Evolutionary conservation across 2,888 invertebrate species (phyloP), one percentile per base, ranked within the genome.

Genomic region (Drosophila picticornis): DNA sequence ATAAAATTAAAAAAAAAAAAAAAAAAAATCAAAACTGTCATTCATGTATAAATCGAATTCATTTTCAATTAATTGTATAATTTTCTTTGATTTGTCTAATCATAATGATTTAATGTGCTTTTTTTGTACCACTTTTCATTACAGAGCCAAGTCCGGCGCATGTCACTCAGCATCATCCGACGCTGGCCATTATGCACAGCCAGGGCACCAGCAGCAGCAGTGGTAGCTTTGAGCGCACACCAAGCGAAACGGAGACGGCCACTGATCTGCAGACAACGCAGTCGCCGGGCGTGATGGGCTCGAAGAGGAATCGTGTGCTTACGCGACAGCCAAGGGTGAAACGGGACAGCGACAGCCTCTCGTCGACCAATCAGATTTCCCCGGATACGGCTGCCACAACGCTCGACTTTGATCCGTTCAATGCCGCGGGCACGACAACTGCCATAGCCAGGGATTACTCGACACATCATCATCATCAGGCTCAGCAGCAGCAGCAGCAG

Each of bases 321-420:
- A 95, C 95, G 92, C 94, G 96, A 48, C 96, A 96, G 84, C 95
- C 95, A 25, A 94, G 96, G 53, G 94, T 96, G 65, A 96, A 96
- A 91, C 94, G 95, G 59, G 96, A 96, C 80, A 94, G 94, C 77
- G 95, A 95, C 81, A 92, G 92, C 59, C 73, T 92, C 27, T 90
- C 90, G n/a, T 91, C 93, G 57, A 90, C 86, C 9, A 92, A 89
- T 81, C 93, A 92, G 78, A 90, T 91, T 62, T 91, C 93, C n/a
- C 93, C 93, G 13, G 93, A 93, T 58, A 83, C 86, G 25, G 78
- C 83, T 5, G 87, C 78, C 6, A 75, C 90, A 31, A 83, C 90
- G 10, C 83, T 92, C 66, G 90, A 93, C 85, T 81, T 92, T 84
- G 86, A 93, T 83, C 90, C 92, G 3, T 89, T 92, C 29, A 88